These are phyloP conservation scores for Acipenser ruthenus DNA, from an alignment of 2,797 vertebrate species.

Conservation along the genomic window DNA sequence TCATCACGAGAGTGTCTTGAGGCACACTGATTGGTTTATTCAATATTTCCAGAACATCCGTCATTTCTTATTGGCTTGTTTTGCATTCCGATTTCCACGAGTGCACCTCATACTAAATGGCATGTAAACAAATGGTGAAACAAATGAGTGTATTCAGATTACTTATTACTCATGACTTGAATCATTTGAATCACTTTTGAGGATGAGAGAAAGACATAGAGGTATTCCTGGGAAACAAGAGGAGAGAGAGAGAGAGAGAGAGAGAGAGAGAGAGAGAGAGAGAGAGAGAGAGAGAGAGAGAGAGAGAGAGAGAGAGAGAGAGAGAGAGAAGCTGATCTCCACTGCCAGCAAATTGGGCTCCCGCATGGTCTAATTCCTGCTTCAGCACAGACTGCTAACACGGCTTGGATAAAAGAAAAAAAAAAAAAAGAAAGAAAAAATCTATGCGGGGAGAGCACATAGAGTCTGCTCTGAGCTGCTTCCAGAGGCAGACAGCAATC, in stretches of 20 bases:
- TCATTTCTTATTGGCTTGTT: too few species aligned
- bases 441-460: slow-evolving; percentile 78
- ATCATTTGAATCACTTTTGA: too few species aligned
- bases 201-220: slow-evolving; percentile 9
- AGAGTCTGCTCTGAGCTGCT: slow-evolving; percentile 78
- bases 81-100: too few species aligned
- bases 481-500: slow-evolving; percentile 88
- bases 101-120: too few species aligned
- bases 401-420: slow-evolving; percentile 68
- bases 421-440: slow-evolving; percentile 71
- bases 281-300: slow-evolving; percentile 24
- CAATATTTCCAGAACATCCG: too few species aligned
- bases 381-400: slow-evolving; percentile 66
- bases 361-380: slow-evolving; percentile 81
- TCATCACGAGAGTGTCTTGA: too few species aligned
- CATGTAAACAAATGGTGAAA: too few species aligned
- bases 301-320: slow-evolving; percentile 34
- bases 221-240: slow-evolving; percentile 14
- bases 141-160: too few species aligned
- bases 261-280: slow-evolving; percentile 20
- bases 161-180: too few species aligned
- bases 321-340: slow-evolving; percentile 56
- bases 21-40: too few species aligned
- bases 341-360: slow-evolving; percentile 75
- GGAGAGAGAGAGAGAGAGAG: slow-evolving; percentile 25